Conservation (phyloP, 2,113 vertebrate genomes). For the Spermophilus dauricus region DNA sequence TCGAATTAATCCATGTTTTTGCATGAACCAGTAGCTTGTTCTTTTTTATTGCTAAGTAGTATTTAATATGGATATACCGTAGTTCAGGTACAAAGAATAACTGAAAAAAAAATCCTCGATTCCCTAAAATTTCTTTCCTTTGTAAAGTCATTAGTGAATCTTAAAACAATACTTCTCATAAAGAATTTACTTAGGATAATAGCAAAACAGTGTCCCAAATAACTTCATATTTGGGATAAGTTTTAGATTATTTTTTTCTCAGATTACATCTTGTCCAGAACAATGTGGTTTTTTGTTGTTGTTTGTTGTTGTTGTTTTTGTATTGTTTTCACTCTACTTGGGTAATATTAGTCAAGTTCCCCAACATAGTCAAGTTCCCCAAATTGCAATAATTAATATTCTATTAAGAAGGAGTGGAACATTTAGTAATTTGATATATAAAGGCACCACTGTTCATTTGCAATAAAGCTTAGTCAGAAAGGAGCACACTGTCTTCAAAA, state of each 20-base stretch:
- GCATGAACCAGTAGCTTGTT: too few relatives aligned
- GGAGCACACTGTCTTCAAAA: neutral
- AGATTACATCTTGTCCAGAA: constrained; percentile 1
- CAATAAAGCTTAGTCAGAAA: neutral
- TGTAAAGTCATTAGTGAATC: neutral
- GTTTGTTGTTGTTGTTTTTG: neutral
- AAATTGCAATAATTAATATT: neutral
- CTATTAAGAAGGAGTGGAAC: neutral
- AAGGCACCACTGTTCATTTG: neutral
- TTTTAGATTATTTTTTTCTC: constrained; percentile 44
- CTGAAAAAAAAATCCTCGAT: neutral
- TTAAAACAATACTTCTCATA: neutral
- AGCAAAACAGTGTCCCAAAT: neutral
- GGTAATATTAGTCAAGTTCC: neutral
- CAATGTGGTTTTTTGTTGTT: neutral
- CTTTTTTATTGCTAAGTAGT: too few relatives aligned
- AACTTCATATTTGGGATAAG: neutral
- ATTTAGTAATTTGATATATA: neutral
- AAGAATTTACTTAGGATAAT: neutral
- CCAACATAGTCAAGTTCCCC: neutral
- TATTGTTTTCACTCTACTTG: neutral
- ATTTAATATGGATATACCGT: too few relatives aligned
- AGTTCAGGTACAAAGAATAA: neutral
- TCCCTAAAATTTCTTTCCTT: neutral
- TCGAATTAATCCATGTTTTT: too few relatives aligned